phyloP scores from a whole-genome alignment of 2,113 vertebrate genomes.

The Ochotona princeps region DNA sequence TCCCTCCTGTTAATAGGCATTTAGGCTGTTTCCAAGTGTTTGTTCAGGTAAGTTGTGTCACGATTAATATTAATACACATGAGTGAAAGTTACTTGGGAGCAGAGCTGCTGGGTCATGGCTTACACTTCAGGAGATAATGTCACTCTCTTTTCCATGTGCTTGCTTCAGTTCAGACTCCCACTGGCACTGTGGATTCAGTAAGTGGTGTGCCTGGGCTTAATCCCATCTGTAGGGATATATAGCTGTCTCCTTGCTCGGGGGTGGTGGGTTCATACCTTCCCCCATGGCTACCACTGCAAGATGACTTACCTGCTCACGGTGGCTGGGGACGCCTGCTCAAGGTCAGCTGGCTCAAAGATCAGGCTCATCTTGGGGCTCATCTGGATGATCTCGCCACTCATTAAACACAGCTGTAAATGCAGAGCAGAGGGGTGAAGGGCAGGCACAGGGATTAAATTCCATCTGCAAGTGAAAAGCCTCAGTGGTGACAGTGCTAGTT shows the following conservation, averaged over 20 bases:
- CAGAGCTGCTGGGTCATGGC: background rate
- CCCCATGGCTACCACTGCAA: background rate
- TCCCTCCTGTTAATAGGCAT: background rate
- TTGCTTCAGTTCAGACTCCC: background rate
- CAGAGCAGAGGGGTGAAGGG: background rate
- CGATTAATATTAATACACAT: background rate
- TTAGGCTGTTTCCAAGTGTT: background rate
- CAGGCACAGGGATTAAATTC: background rate
- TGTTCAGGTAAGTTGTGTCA: background rate
- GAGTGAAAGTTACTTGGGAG: background rate
- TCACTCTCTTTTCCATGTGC: background rate
- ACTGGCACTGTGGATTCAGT: background rate
- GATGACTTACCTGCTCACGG: conserved; percentile 92
- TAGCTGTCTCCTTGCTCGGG: background rate
- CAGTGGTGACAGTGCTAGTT: background rate
- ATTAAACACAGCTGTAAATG: conserved; percentile 93
- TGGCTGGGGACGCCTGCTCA: conserved; percentile 95
- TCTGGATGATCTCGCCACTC: conserved; percentile 98
- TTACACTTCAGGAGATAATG: background rate
- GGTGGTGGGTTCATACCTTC: background rate
- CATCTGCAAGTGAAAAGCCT: background rate
- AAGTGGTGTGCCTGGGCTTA: background rate
- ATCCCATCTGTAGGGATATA: background rate
- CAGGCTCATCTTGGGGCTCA: conserved; percentile 95
- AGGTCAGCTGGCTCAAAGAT: conserved; percentile 95